Conservation (phyloP, 2,113 vertebrate species). For the Hippocampus comes region DNA sequence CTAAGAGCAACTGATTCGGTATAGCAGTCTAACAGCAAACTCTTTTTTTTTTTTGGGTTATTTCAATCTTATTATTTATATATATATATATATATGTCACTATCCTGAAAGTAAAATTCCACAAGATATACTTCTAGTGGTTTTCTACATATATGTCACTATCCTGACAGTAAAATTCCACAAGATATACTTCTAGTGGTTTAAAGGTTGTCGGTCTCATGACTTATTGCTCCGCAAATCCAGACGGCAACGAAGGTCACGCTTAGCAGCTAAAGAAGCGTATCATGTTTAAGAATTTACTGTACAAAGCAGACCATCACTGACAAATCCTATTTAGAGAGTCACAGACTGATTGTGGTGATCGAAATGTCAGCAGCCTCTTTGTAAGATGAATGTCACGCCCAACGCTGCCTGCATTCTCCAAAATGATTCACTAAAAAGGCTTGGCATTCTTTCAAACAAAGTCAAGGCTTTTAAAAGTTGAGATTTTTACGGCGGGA, state of each 20-base stretch:
- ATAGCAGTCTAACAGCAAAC: too few relatives aligned
- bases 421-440: slow-evolving; percentile 19
- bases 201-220: background rate
- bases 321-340: slow-evolving; percentile 38
- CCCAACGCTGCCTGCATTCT: background rate
- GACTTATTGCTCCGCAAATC: background rate
- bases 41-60: background rate
- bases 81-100: too few relatives aligned
- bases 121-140: background rate
- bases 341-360: slow-evolving; percentile 14
- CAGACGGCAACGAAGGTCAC: background rate
- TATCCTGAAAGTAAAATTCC: too few relatives aligned
- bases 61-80: too few relatives aligned
- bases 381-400: slow-evolving; percentile 27
- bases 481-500: slow-evolving; percentile 13
- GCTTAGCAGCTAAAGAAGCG: background rate
- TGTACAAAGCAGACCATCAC: slow-evolving; percentile 37
- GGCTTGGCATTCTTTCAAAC: slow-evolving; percentile 15
- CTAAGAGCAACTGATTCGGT: background rate
- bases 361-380: slow-evolving; percentile 40
- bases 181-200: background rate
- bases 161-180: too few relatives aligned
- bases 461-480: slow-evolving; percentile 36
- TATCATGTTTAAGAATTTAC: background rate
- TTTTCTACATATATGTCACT: background rate